phyloP scores from a whole-genome alignment of 2,888 invertebrate species.

The Ctenicera cuprea region DNA sequence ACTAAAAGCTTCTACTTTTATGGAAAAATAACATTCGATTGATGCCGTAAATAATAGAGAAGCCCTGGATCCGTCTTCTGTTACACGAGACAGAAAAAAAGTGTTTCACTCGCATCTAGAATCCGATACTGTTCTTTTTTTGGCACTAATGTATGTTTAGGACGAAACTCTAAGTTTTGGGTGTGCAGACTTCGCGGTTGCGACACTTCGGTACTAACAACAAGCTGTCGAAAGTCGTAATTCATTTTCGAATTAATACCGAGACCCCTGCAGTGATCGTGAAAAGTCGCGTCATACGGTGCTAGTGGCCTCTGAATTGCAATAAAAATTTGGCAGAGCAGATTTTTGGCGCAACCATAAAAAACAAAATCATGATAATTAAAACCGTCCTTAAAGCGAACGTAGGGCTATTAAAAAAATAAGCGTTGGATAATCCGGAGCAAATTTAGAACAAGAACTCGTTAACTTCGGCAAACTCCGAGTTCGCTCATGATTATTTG shows the following conservation, averaged over 20 bases:
- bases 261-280: neutral
- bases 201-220: neutral
- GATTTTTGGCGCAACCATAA: neutral
- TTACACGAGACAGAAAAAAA: neutral
- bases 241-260: constrained; percentile 13
- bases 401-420: neutral
- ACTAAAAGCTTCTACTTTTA: constrained; percentile 31
- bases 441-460: constrained; percentile 11
- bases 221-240: constrained; percentile 8
- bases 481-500: constrained; percentile 21
- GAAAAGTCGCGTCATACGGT: neutral
- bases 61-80: constrained; percentile 1
- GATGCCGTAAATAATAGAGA: constrained; percentile 24
- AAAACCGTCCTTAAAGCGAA: constrained; percentile 13
- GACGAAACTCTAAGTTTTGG: neutral
- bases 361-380: neutral
- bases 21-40: constrained; percentile 22
- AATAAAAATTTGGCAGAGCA: neutral
- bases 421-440: neutral
- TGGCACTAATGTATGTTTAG: neutral
- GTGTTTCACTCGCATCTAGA: neutral
- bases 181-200: neutral
- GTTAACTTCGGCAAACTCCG: constrained; percentile 7
- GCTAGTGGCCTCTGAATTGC: neutral
- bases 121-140: neutral